Evolutionary conservation across 2,888 invertebrate genomes (phyloP), one percentile per base, ranked within the genome.

Genomic region (Desoria tigrina): DNA sequence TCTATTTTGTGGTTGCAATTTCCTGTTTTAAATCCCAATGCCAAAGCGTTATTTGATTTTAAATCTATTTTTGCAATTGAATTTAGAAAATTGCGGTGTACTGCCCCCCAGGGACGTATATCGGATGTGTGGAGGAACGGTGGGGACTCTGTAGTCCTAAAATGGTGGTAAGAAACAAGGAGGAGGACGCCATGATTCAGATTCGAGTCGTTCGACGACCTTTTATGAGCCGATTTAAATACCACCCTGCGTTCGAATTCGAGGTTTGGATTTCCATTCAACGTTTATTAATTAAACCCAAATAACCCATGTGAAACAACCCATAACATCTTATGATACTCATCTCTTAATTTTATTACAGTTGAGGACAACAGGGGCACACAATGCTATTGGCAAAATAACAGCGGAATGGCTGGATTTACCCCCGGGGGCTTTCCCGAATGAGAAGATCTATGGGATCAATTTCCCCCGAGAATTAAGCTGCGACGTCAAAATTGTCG

Each of bases 381-480:
- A 54, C 39, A 61, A 58, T 21, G 32, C 39, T 6, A 61, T 68
- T 45, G 68, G 68, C 26, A 56, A 58, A 39, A 68, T 68, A 14
- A 50, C 68, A 11, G 14, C 64, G 1, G 65, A 68, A 37, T 68
- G 68, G 68, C 57, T 68, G 4, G 68, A 68, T 26, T 45, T 65
- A n/a, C 68, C 61, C 14, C 61, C 61, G 0, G 68, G 64, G 4
- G 61, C 58, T 1, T 68, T 68, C 27, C 42, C 60, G 6, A 37
- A 39, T 45, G 61, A 64, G 24, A 37, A 39, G 4, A 49, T 65
- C 45, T 68, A 68, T 24, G 68, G 68, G 32, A 56, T 64, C 1
- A 58, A 27, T 49, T 68, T 65, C 54, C 68, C 68, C 3, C n/a
- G 26, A 28, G 65, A 62, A 28, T 39, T 68, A 14, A 45, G 39